phyloP scores from a whole-genome alignment of 2,888 invertebrate species.

The Entomobrya proxima region DNA sequence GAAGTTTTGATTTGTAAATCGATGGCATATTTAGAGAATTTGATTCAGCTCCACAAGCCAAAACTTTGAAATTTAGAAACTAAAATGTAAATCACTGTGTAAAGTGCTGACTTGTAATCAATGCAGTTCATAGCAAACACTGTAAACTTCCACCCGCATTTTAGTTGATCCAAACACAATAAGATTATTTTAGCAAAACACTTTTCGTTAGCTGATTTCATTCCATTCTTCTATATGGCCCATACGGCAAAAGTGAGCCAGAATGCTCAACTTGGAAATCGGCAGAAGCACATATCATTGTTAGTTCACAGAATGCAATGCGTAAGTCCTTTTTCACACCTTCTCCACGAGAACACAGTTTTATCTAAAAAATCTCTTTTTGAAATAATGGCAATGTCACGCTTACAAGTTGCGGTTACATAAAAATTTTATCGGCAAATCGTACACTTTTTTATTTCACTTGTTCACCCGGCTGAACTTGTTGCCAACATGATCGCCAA shows the following conservation, averaged over 20 bases:
- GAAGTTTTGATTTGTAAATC: conserved; percentile 61
- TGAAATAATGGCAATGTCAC: not conserved
- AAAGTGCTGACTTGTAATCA: not conserved
- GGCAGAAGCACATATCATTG: not conserved
- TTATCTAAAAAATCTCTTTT: not conserved
- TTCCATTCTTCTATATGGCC: not conserved
- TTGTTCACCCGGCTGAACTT: not conserved
- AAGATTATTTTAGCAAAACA: too few species aligned
- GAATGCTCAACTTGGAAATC: not conserved
- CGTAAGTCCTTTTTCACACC: too few species aligned
- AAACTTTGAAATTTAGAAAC: not conserved
- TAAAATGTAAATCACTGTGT: not conserved
- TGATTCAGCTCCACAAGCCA: not conserved
- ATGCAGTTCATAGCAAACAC: not conserved
- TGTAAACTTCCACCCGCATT: not conserved
- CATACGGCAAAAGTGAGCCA: not conserved
- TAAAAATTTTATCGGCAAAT: not conserved
- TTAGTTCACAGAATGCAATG: not conserved
- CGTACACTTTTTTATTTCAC: not conserved
- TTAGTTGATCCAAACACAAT: not conserved
- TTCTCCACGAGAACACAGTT: not conserved
- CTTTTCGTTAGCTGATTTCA: not conserved
- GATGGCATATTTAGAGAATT: conserved; percentile 54
- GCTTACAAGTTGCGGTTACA: conserved; percentile 3
- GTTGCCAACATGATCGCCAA: not conserved